Evolutionary conservation across 2,113 vertebrate genomes (phyloP).

Genomic region (Lanius collurio): DNA sequence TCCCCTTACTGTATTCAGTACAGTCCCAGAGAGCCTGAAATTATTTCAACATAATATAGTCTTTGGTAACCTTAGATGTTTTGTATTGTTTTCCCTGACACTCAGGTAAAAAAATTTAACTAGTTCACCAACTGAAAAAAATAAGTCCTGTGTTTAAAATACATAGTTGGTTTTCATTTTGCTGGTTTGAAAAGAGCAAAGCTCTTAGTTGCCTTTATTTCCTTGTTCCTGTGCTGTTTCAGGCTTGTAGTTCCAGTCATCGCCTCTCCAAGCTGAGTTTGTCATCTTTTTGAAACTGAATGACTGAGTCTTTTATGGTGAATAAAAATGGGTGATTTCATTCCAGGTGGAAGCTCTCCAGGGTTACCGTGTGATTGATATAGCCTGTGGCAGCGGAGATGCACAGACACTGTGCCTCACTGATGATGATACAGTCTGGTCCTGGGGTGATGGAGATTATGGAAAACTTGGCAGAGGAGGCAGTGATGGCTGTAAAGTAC

Average conservation of each 20-base stretch:
- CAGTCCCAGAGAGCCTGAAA: neutral
- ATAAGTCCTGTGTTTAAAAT: neutral
- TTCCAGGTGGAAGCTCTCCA: slow-evolving; percentile 94
- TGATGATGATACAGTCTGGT: slow-evolving; percentile 98
- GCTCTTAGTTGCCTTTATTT: neutral
- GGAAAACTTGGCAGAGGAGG: slow-evolving; percentile 96
- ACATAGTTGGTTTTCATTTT: neutral
- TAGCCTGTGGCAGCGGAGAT: slow-evolving; percentile 95
- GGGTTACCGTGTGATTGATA: slow-evolving; percentile 93
- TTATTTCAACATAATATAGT: neutral
- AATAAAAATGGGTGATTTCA: neutral
- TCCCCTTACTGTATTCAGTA: neutral
- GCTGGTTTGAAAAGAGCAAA: neutral
- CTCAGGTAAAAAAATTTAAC: neutral
- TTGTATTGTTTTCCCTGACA: neutral
- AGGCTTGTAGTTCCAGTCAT: neutral
- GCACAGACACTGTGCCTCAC: slow-evolving; percentile 96
- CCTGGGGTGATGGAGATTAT: slow-evolving; percentile 98
- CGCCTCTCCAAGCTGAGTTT: neutral
- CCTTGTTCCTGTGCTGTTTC: neutral
- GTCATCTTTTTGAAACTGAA: neutral
- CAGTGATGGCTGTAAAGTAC: slow-evolving; percentile 97
- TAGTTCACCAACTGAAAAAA: neutral
- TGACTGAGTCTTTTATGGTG: neutral
- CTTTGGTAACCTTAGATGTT: neutral